These are phyloP conservation scores for Trisateles emortualis DNA, from an alignment of 2,888 invertebrate genomes.

Conservation along the genomic window DNA sequence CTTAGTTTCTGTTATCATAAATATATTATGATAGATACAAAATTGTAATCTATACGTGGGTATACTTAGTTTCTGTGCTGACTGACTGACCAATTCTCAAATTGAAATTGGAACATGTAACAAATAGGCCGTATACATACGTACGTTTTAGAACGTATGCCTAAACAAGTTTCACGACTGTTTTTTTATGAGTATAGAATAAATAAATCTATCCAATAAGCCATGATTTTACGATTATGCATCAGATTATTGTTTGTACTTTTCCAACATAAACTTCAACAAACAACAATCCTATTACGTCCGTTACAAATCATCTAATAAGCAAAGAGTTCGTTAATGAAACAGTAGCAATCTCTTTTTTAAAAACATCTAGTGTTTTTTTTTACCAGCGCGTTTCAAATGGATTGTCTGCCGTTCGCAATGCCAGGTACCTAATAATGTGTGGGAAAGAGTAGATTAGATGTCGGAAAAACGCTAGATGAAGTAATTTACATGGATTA, in stretches of 20 bases:
- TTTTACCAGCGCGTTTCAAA: constrained; percentile 27
- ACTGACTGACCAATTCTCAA: too few species aligned
- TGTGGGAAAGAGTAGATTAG: constrained; percentile 40
- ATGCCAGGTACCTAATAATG: constrained; percentile 21
- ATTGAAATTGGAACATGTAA: too few species aligned
- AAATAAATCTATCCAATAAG: too few species aligned
- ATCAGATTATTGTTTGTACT: background rate
- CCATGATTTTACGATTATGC: too few species aligned
- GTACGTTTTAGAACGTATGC: too few species aligned
- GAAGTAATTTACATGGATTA: constrained; percentile 29
- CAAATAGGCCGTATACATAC: too few species aligned
- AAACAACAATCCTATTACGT: constrained; percentile 33
- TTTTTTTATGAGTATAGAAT: too few species aligned
- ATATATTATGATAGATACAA: too few species aligned
- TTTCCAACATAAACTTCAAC: constrained; percentile 22
- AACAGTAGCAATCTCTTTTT: constrained; percentile 31
- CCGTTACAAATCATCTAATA: constrained; percentile 45
- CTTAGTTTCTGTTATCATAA: too few species aligned
- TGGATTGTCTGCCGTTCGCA: constrained; percentile 30
- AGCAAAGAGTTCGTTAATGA: constrained; percentile 38
- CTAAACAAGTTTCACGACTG: background rate
- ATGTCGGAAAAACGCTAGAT: constrained; percentile 27
- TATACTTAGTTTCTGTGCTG: too few species aligned
- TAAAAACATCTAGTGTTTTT: constrained; percentile 20
- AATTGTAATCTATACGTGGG: too few species aligned